Evolutionary conservation across 2,888 invertebrate species (phyloP).

Genomic region (Netelia inedita): DNA sequence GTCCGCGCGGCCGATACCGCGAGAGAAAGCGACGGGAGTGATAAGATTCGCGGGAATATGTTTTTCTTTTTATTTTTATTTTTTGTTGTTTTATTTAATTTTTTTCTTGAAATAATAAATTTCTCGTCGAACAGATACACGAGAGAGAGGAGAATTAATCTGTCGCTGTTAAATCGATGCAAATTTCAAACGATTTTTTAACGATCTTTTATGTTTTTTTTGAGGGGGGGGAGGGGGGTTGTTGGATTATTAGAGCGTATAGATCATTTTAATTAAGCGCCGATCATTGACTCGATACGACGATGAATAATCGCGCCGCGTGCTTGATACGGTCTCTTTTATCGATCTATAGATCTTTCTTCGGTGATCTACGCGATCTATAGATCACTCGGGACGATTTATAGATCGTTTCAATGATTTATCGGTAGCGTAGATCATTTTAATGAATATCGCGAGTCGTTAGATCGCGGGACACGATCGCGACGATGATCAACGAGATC

Average conservation of each 20-base stretch:
- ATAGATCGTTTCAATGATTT: background rate
- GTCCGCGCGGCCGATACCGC: slow-evolving; percentile 40
- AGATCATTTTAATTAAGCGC: background rate
- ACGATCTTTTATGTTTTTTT: background rate
- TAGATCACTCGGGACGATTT: background rate
- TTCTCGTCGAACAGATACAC: too few relatives aligned
- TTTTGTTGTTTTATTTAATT: background rate
- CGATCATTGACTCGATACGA: background rate
- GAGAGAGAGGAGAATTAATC: background rate
- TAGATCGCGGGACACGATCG: background rate
- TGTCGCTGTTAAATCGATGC: background rate
- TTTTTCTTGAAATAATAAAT: too few relatives aligned
- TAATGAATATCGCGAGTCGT: background rate
- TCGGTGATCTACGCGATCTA: background rate
- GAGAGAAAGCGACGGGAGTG: slow-evolving; percentile 41
- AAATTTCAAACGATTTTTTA: background rate
- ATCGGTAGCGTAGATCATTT: background rate
- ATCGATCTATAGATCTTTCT: background rate
- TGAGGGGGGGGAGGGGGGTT: too few relatives aligned
- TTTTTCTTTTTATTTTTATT: background rate
- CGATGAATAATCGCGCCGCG: background rate
- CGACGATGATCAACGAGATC: background rate
- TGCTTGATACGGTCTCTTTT: background rate
- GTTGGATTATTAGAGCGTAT: background rate
- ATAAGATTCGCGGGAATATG: background rate